Percentiles rank a stretch among this genome's conserved stretches.
Evolutionary conservation across 64 coral and sea anemone genomes (phyloP).

Genomic region (Stylophora pistillata): DNA sequence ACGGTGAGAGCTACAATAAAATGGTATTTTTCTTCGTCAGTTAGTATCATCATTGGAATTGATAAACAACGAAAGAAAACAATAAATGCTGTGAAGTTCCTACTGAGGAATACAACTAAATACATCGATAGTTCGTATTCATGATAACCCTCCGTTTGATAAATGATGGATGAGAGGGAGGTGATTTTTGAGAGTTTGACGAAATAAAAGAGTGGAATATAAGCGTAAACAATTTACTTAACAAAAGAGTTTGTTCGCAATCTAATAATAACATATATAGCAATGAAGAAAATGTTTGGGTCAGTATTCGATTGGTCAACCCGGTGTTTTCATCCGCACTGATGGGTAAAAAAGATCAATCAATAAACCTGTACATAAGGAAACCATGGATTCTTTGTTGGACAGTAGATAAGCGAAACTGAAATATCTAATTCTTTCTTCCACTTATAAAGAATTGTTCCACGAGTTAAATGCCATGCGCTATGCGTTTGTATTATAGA

Average conservation of each 20-base stretch:
- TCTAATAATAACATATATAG: background rate
- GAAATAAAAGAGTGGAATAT: too few relatives aligned
- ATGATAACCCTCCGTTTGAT: too few relatives aligned
- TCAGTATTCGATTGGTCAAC: background rate
- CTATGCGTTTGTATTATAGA: too few relatives aligned
- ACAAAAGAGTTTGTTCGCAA: too few relatives aligned
- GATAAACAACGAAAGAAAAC: background rate
- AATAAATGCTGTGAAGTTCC: background rate
- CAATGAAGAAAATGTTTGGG: background rate
- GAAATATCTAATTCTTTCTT: background rate
- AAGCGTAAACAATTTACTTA: too few relatives aligned
- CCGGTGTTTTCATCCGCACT: background rate
- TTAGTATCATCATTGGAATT: background rate
- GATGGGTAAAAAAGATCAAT: background rate
- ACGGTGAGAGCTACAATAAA: conserved; percentile 78
- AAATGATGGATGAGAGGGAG: too few relatives aligned
- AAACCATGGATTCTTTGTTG: background rate
- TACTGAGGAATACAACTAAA: too few relatives aligned
- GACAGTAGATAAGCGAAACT: background rate
- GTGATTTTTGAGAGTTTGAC: too few relatives aligned
- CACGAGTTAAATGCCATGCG: background rate
- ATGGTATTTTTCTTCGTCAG: background rate
- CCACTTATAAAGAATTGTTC: background rate
- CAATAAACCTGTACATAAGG: background rate
- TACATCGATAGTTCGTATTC: too few relatives aligned